Percentiles rank a stretch among this genome's conserved stretches.
Evolutionary conservation across 2,888 invertebrate species (phyloP).

Genomic region (Terebella lapidaria): DNA sequence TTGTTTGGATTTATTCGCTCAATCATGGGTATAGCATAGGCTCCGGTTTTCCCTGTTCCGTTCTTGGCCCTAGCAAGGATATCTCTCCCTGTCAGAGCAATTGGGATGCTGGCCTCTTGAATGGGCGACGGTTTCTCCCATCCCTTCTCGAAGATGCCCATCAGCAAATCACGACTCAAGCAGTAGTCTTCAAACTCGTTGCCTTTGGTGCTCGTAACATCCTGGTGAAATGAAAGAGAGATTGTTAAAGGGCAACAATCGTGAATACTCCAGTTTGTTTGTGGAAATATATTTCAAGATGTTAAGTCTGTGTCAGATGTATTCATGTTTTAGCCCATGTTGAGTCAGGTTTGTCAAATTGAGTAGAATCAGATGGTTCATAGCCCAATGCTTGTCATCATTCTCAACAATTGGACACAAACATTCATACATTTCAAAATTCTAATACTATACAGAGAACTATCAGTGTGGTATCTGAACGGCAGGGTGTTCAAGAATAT

Average conservation of each 20-base stretch:
- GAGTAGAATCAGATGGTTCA: too few species aligned
- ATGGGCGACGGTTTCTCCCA: slow-evolving; percentile 99
- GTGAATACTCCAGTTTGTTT: too few species aligned
- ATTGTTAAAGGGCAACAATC: too few species aligned
- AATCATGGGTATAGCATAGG: slow-evolving; percentile 96
- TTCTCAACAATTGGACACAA: too few species aligned
- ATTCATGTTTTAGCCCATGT: not conserved
- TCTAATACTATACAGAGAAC: too few species aligned
- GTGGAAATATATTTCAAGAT: not conserved
- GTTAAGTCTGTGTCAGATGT: not conserved
- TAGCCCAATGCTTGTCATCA: too few species aligned
- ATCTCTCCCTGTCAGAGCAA: slow-evolving; percentile 95
- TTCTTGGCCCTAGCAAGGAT: slow-evolving; percentile 98
- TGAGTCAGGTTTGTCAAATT: not conserved
- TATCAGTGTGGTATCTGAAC: too few species aligned
- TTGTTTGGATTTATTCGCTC: slow-evolving; percentile 75
- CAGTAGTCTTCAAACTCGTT: slow-evolving; percentile 99
- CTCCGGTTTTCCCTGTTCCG: slow-evolving; percentile 99
- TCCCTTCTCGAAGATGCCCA: slow-evolving; percentile 99
- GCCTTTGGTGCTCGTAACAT: slow-evolving; percentile 98
- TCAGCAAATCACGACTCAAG: slow-evolving; percentile 89
- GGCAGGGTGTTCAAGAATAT: too few species aligned
- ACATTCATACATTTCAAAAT: too few species aligned
- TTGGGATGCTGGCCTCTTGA: slow-evolving; percentile 91
- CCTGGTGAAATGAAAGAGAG: slow-evolving; percentile 64